Percentiles rank a stretch among this genome's conserved stretches.
Conservation (phyloP, 1,140 invertebrate species). For the Drosophila rufa region DNA sequence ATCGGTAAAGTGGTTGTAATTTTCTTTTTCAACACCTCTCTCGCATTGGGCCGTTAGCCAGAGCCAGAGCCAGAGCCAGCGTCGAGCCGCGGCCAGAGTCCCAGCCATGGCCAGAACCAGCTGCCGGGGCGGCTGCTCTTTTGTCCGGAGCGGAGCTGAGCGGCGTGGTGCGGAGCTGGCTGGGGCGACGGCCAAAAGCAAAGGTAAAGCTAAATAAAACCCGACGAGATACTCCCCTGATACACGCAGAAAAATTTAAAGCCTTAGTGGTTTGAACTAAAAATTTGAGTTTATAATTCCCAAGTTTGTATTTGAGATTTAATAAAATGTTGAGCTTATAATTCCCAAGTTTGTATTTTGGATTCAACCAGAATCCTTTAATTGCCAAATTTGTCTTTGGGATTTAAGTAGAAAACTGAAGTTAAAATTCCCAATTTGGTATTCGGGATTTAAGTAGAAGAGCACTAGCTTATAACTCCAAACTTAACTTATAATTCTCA, state of each 20-base stretch:
- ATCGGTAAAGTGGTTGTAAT: slow-evolving; percentile 84
- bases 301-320: not conserved
- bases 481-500: not conserved
- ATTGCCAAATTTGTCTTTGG: not conserved
- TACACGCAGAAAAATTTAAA: slow-evolving; percentile 16
- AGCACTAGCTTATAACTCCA: not conserved
- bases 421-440: not conserved
- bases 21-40: slow-evolving; percentile 83
- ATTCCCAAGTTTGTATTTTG: too few relatives aligned
- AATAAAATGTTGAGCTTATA: too few relatives aligned
- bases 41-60: slow-evolving; percentile 80
- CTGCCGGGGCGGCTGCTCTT: slow-evolving; percentile 68
- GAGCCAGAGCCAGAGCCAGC: slow-evolving; percentile 29
- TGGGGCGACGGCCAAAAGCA: slow-evolving; percentile 31
- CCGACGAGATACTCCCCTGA: slow-evolving; percentile 47
- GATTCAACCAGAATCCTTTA: too few relatives aligned
- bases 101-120: slow-evolving; percentile 53
- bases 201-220: slow-evolving; percentile 58
- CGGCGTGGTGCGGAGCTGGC: not conserved
- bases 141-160: slow-evolving; percentile 51
- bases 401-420: not conserved
- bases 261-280: not conserved
- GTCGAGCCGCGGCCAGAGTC: slow-evolving; percentile 48
- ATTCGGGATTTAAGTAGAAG: not conserved
- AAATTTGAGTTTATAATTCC: not conserved